Conservation (phyloP, 53 echinoderm and acorn worm genomes). For the Hippasteria phrygiana region DNA sequence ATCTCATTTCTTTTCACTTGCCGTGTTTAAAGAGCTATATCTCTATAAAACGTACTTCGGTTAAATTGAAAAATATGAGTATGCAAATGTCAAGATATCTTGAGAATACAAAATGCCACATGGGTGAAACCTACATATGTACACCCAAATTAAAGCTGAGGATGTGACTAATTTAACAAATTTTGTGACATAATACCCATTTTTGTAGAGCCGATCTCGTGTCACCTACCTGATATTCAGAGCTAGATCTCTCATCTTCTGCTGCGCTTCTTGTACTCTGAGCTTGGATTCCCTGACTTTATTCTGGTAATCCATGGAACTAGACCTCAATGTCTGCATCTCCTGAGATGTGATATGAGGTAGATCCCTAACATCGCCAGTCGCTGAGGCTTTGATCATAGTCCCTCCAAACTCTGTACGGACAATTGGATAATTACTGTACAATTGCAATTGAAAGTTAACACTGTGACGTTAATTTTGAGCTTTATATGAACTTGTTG, state of each 20-base stretch:
- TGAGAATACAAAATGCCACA: too few relatives aligned
- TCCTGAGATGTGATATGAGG: slow-evolving; percentile 59
- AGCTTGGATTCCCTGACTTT: slow-evolving; percentile 78
- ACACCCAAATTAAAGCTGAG: too few relatives aligned
- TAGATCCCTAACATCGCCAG: slow-evolving; percentile 43
- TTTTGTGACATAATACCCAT: too few relatives aligned
- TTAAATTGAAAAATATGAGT: too few relatives aligned
- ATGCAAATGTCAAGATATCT: too few relatives aligned
- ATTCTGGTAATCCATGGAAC: slow-evolving; percentile 77
- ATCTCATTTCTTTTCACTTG: too few relatives aligned
- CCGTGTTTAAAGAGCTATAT: too few relatives aligned
- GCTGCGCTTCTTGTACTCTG: slow-evolving; percentile 75
- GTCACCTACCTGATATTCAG: slow-evolving; percentile 81
- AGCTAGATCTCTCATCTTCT: slow-evolving; percentile 81
- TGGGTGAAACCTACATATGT: too few relatives aligned
- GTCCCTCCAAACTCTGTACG: slow-evolving; percentile 53
- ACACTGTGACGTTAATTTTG: not conserved
- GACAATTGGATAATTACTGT: not conserved
- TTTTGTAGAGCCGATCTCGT: too few relatives aligned
- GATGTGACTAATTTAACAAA: too few relatives aligned
- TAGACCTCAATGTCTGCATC: slow-evolving; percentile 64
- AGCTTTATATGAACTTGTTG: too few relatives aligned
- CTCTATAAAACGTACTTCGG: too few relatives aligned
- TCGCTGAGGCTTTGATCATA: slow-evolving; percentile 44
- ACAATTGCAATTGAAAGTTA: not conserved